These are phyloP conservation scores for Strigamia crassipes DNA, from an alignment of 2,888 invertebrate genomes.

Conservation along the genomic window DNA sequence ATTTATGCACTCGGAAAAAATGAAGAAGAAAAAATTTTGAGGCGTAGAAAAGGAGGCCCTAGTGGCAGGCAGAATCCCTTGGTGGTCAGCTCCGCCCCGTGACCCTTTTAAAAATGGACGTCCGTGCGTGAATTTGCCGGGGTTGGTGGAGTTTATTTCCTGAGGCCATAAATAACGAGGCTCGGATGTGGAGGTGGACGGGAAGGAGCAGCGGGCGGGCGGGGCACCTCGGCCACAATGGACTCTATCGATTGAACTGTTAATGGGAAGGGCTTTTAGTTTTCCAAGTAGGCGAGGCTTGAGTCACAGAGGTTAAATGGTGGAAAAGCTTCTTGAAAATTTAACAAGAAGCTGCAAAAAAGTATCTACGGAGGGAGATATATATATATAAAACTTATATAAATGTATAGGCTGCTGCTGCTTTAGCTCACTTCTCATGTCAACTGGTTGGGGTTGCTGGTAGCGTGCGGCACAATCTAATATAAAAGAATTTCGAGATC, in stretches of 20 bases:
- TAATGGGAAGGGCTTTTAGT: conserved; percentile 47
- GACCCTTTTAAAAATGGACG: conserved; percentile 39
- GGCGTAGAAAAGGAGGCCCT: conserved; percentile 15
- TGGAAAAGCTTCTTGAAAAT: conserved; percentile 47
- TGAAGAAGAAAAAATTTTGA: not conserved
- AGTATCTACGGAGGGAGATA: not conserved
- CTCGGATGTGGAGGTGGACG: conserved; percentile 31
- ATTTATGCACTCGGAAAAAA: conserved; percentile 4
- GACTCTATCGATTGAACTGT: conserved; percentile 46
- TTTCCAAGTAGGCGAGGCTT: conserved; percentile 42
- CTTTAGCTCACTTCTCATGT: not conserved
- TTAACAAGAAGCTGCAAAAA: conserved; percentile 41
- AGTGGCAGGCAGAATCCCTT: not conserved
- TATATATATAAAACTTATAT: not conserved
- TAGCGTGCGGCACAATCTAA: not conserved
- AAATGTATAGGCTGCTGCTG: conserved; percentile 11
- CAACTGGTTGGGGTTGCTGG: not conserved
- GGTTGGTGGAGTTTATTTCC: conserved; percentile 25
- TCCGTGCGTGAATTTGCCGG: conserved; percentile 35
- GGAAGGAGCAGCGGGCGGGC: conserved; percentile 27
- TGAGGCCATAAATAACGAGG: conserved; percentile 42
- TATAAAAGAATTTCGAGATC: conserved; percentile 3
- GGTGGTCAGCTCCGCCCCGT: conserved; percentile 12
- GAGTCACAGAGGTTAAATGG: conserved; percentile 44
- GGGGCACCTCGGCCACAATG: conserved; percentile 27